Evolutionary conservation across 2,888 invertebrate species (phyloP), one percentile per base, ranked within the genome.

Genomic region (Aricia artaxerxes): DNA sequence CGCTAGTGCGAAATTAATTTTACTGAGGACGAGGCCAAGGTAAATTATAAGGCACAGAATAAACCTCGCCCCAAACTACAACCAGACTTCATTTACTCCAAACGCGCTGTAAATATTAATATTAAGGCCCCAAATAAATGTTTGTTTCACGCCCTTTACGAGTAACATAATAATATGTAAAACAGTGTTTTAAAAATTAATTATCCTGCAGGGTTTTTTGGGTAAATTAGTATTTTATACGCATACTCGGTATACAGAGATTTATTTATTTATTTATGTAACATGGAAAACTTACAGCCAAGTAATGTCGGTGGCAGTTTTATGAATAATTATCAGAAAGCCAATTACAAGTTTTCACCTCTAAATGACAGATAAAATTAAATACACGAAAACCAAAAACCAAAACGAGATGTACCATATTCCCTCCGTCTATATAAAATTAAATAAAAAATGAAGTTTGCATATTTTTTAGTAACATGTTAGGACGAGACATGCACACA

Each of bases 1-100:
- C 7, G 9, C 49, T 44, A 24, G 75, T 44, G 11, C 49, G 35
- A 75, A 75, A 75, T 75, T 49, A 49, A 73, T 75, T 75, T 75
- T 31, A 44, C 31, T 40, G 11, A 44, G 40, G 73, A 40, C 73
- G 44, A 49, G 73, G 75, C 49, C 31, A 49, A 75, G 49, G 49
- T 44, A 31, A 75, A 31, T 49, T n/a, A 44, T 9, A 16, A 73
- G 11, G 9, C n/a, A 75, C 1, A 24, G 13, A 44, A n/a, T 24
- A 75, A 44, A 75, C 35, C 69, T 69, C 35, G 35, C 4, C 69
- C 5, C 13, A 35, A 35, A 35, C 69, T 69, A 16, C 13, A 5
- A 7, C 31, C 61, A 31, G 64, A 64, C 13, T 35, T 69, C 69
- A 69, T 69, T 69, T 69, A 69, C 31, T 69, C 35, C 69, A 69